Conservation (phyloP, 2,888 invertebrate genomes). For the Hylaea fasciaria region DNA sequence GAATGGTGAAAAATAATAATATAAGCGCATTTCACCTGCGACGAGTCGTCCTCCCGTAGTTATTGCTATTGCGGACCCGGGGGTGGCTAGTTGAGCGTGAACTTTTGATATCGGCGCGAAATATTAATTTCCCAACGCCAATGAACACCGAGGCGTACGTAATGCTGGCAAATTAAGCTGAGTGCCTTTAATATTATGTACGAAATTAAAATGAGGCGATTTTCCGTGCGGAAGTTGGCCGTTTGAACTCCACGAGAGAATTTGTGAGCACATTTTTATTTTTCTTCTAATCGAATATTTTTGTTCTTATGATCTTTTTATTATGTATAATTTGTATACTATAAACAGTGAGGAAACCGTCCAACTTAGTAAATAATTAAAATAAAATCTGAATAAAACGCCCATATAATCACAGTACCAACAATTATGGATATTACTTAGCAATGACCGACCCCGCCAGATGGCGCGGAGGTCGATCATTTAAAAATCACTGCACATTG, state of each 20-base stretch:
- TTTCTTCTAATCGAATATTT: neutral
- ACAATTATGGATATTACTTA: conserved; percentile 80
- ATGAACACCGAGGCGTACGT: conserved; percentile 77
- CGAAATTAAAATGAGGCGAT: conserved; percentile 68
- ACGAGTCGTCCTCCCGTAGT: conserved; percentile 76
- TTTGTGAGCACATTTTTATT: conserved; percentile 2
- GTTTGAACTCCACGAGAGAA: conserved; percentile 11
- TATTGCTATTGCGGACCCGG: conserved; percentile 63
- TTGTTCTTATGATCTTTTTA: neutral
- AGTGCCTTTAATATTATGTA: conserved; percentile 78
- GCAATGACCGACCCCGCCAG: conserved; percentile 68
- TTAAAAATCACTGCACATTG: conserved; percentile 85
- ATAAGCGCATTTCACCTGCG: conserved; percentile 82
- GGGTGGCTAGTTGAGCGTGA: conserved; percentile 83
- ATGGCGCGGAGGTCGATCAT: conserved; percentile 78
- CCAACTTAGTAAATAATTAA: neutral
- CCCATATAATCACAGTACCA: conserved; percentile 42
- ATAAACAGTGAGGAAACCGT: no score
- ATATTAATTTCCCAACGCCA: conserved; percentile 83
- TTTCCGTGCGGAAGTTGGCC: conserved; percentile 37
- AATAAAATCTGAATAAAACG: conserved; percentile 6
- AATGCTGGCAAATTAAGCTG: conserved; percentile 81
- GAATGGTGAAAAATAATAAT: conserved; percentile 76
- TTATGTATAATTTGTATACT: neutral
- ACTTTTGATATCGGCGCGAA: conserved; percentile 83